Evolutionary conservation across 2,888 invertebrate genomes (phyloP), one percentile per base, ranked within the genome.

Genomic region (Hirtodrosophila alboralis): DNA sequence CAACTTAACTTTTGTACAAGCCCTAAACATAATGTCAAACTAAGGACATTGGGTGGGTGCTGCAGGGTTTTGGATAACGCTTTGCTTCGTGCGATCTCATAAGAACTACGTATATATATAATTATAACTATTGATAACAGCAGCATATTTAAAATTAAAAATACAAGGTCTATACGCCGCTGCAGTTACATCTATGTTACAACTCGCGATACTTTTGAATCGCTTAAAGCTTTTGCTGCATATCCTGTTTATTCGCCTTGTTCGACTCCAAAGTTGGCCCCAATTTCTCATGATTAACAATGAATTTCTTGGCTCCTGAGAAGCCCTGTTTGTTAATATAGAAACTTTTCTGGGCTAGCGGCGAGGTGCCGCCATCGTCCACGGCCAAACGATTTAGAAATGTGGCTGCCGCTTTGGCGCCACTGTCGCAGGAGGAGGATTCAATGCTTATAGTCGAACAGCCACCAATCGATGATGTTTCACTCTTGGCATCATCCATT

Each of bases 401-500:
- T 14, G 81, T 76, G 40, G 87, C 77, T 2, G 85, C 83, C 16
- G 86, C 54, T 3, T 58, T 75, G 51, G 83, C 83, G 6, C 79
- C 84, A 41, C 84, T 87, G 48, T 84, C 84, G 63, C 87, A 85
- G 58, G 88, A 86, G 27, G 86, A 83, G 5, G 89, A 86, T 48
- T 89, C 88, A 52, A 86, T 75, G 67, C 88, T 87, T 18, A 88
- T 86, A 53, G 86, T 87, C 27, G 88, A 79, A 21, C 88, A 88
- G 28, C 86, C 87, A n/a, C 89, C 88, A 44, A 87, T 83, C 0
- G 89, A 87, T 0, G 90, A 88, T 1, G 88, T 86, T 47, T 89
- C 89, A 45, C 88, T 88, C 37, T 90, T 90, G 52, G 88, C 86
- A 59, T 89, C 89, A 27, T 90, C 90, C 89, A 89, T 88, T 3